Base-by-base conservation (phyloP, 2,888 invertebrate species). In the Teinopalpus imperialis region DNA sequence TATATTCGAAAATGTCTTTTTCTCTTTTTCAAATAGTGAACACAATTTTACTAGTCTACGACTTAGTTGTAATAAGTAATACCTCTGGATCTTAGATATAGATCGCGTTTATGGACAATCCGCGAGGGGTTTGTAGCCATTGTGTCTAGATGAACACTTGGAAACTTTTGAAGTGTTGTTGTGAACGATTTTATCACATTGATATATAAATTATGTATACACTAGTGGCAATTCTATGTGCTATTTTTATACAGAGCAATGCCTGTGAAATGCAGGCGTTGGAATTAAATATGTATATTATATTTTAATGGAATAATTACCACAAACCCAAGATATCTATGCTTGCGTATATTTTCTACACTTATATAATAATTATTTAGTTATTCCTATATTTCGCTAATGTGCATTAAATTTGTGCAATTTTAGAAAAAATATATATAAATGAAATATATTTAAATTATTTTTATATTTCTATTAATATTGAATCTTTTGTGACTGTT, bases 1-100 rank as follows among this genome's bases (percentile, higher is more conserved):
- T 48, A 52, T 51, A 48, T 51, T 35, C 43, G 41, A 48, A 43
- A 54, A 50, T 51, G 21, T 48, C 37, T 43, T 40, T 49, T 39
- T 49, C 49, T 46, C 48, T 60, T n/a, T 40, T 18, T 60, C 32
- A 12, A 63, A 68, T 70, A 75, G 69, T 63, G 71, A 76, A 77
- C 74, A 81, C 73, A 77, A 16, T 72, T 68, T 69, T 67, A 77
- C 85, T 85, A 86, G 85, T 86, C 85, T 81, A 74, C 56, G 62
- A 65, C 56, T 60, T 77, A 79, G 72, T 66, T 66, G 56, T 71
- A 67, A 63, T 56, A 54, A 69, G 66, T 67, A 66, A 76, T 83
- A 83, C 82, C 82, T 83, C 82, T 76, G 73, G 61, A 67, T 64
- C 60, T 62, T 73, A 71, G 66, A 59, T 43, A 16, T 40, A 42